Percentiles rank a stretch among this genome's conserved stretches.
Evolutionary conservation across 2,888 invertebrate genomes (phyloP).

Genomic region (Microctonus aethiopoides): DNA sequence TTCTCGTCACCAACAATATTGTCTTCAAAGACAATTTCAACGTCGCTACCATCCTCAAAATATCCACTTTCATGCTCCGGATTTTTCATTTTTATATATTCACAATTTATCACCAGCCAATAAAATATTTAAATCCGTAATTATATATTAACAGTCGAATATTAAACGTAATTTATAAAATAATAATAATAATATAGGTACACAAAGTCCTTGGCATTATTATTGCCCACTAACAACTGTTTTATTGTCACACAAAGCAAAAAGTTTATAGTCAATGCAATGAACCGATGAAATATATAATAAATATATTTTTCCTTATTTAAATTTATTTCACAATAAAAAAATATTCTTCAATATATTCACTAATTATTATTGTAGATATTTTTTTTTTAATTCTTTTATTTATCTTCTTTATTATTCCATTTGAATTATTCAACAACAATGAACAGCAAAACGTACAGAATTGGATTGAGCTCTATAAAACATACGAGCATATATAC

Average conservation of each 20-base stretch:
- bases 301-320: neutral
- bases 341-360: neutral
- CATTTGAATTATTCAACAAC: neutral
- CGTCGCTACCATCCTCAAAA: conserved; percentile 78
- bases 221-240: neutral
- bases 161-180: neutral
- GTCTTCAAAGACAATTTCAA: conserved; percentile 52
- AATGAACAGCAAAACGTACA: neutral
- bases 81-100: conserved; percentile 66
- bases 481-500: neutral
- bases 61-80: conserved; percentile 86
- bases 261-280: neutral
- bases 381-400: neutral
- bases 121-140: neutral
- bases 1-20: conserved; percentile 37
- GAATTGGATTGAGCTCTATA: neutral
- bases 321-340: neutral
- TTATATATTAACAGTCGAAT: neutral
- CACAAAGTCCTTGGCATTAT: conserved; percentile 15
- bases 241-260: neutral
- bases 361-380: neutral
- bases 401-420: neutral
- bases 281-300: neutral
- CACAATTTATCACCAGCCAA: neutral
- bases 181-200: no score